These are phyloP conservation scores for Meganola albula DNA, from an alignment of 2,888 invertebrate genomes.

Conservation along the genomic window DNA sequence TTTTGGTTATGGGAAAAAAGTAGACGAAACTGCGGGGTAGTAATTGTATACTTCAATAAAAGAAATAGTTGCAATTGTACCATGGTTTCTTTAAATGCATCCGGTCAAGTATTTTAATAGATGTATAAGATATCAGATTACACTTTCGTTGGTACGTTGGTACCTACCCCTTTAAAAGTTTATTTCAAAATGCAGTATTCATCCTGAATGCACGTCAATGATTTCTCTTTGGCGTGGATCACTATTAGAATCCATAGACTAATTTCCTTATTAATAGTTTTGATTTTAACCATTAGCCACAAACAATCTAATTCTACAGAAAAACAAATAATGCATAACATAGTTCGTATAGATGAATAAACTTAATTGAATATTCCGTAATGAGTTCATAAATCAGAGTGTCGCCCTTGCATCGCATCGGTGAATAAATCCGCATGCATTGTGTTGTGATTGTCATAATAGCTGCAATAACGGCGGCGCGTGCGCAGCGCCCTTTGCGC, in stretches of 20 bases:
- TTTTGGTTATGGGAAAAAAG: conserved; percentile 57
- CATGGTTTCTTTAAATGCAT: conserved; percentile 30
- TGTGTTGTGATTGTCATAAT: conserved; percentile 52
- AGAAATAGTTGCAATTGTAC: conserved; percentile 48
- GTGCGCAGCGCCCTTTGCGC: conserved; percentile 67
- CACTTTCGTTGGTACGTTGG: background rate
- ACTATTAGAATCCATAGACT: no score
- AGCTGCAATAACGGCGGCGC: conserved; percentile 41
- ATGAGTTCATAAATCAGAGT: conserved; percentile 31
- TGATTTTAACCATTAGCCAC: no score
- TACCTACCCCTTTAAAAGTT: no score
- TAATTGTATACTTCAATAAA: conserved; percentile 38
- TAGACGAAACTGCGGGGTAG: conserved; percentile 63
- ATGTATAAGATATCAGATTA: conserved; percentile 2
- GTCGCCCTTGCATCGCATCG: conserved; percentile 45
- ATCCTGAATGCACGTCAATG: no score
- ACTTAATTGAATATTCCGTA: conserved; percentile 20
- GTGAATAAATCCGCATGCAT: conserved; percentile 45
- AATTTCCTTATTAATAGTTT: no score
- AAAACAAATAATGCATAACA: conserved; percentile 1
- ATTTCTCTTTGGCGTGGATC: no score
- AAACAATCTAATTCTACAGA: no score
- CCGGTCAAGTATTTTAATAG: conserved; percentile 38
- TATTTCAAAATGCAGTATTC: no score
- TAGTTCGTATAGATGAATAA: conserved; percentile 6